phyloP scores from a whole-genome alignment of 2,113 vertebrate genomes.

The Pluvianellus socialis region DNA sequence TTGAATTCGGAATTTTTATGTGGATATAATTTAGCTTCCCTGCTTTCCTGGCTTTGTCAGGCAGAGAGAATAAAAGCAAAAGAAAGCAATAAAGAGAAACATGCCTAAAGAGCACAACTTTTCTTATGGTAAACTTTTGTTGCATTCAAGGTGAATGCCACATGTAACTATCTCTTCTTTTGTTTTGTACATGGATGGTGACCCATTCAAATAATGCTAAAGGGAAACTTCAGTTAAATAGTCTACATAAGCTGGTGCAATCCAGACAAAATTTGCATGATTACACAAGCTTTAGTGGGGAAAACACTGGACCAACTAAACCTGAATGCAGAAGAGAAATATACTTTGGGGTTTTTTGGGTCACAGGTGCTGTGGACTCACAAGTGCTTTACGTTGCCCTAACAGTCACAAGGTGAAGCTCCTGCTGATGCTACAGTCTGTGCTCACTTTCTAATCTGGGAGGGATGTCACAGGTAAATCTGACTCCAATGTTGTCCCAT shows the following conservation, averaged over 20 bases:
- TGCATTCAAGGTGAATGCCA: not conserved
- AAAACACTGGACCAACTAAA: not conserved
- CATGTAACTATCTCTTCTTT: not conserved
- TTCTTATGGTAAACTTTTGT: not conserved
- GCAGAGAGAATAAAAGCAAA: not conserved
- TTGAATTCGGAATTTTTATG: not conserved
- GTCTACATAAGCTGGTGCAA: not conserved
- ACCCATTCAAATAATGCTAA: not conserved
- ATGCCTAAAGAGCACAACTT: not conserved
- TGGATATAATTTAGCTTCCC: not conserved
- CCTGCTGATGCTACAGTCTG: not conserved
- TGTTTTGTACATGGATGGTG: not conserved
- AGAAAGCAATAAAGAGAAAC: not conserved
- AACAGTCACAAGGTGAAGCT: not conserved
- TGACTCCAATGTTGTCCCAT: rapidly evolving
- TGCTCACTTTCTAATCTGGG: not conserved
- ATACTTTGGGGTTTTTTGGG: not conserved
- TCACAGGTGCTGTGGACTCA: not conserved
- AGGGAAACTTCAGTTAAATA: not conserved
- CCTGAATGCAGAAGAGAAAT: not conserved
- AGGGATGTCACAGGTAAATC: not conserved
- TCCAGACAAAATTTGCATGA: not conserved
- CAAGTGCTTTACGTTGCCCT: not conserved
- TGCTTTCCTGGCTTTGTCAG: not conserved
- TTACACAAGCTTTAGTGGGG: not conserved